Base-by-base conservation (phyloP, 2,888 invertebrate species). In the Heliconius erato region DNA sequence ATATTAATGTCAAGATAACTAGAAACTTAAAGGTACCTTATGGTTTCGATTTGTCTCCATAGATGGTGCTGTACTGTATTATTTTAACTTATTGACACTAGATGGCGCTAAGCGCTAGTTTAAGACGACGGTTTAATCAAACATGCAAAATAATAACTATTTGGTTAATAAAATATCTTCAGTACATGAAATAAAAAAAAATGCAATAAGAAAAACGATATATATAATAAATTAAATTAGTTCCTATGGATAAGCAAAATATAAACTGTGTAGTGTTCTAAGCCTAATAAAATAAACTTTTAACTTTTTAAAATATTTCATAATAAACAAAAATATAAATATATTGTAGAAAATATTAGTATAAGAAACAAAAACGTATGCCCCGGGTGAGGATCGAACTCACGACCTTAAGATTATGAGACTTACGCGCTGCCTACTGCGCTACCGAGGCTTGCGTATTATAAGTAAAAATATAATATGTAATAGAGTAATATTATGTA, bases 391-490 rank as follows among this genome's bases (percentile, higher is more conserved):
- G 98, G 98, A 97, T 98, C 98, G 98, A 98, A 98, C 98, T 98
- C 98, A 98, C 98, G 98, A 98, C 98, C 98, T 98, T 98, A 97
- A 98, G 97, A 98, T 98, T 97, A 98, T 98, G 97, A 98, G 98
- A 98, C 97, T 98, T 97, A 98, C 98, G 98, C 98, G 97, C 98
- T 98, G 97, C 98, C 98, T 97, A 97, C 98, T 98, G 98, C 97
- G 97, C 97, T 97, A 97, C 97, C 97, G 97, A 97, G 97, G 97
- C 97, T 72, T 83, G 59, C 44, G 14, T 28, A 32, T n/a, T n/a
- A 67, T 4, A 12, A 0, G 2, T n/a, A n/a, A 79, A 81, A 72
- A 23, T 79, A 63, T 7, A n/a, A 35, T 76, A 16, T 63, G 3
- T 63, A 59, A 35, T 28, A 65, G 14, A 14, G 12, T 14, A 65